A percentile compares a stretch with the other conserved stretches of the same genome.
These are phyloP conservation scores for Meliscaeva auricollis DNA, from an alignment of 2,888 invertebrate genomes.

Conservation along the genomic window DNA sequence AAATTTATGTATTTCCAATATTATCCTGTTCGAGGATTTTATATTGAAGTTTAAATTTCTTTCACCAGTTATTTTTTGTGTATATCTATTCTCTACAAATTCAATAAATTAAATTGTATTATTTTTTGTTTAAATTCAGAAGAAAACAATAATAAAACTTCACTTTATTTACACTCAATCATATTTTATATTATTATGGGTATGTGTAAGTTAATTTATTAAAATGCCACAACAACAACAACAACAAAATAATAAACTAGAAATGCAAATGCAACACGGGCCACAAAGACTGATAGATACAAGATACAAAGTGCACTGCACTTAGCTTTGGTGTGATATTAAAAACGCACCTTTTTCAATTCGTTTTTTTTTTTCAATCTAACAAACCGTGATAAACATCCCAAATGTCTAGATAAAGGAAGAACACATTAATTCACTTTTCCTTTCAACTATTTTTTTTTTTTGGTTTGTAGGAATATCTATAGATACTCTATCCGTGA, in stretches of 20 bases:
- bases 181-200: constrained; percentile 11
- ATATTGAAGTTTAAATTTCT: background rate
- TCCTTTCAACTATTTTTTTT: constrained; percentile 61
- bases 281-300: constrained; percentile 54
- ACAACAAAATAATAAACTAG: background rate
- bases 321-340: constrained; percentile 51
- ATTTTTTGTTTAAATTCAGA: background rate
- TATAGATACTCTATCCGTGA: background rate
- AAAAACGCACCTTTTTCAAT: constrained; percentile 63
- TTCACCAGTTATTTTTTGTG: constrained; percentile 1
- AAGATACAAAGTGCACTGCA: constrained; percentile 52
- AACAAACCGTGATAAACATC: constrained; percentile 70
- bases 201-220: background rate
- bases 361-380: constrained; percentile 22
- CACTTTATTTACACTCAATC: constrained; percentile 51
- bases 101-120: constrained; percentile 30
- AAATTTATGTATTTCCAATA: background rate
- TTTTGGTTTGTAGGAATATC: background rate
- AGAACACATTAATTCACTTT: constrained; percentile 72
- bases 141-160: constrained; percentile 24
- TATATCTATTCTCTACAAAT: constrained; percentile 5
- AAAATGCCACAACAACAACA: background rate
- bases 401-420: constrained; percentile 60
- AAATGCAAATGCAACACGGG: constrained; percentile 18
- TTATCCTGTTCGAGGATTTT: constrained; percentile 16